Conservation (phyloP, 2,797 vertebrate genomes). For the Girardinus metallicus region DNA sequence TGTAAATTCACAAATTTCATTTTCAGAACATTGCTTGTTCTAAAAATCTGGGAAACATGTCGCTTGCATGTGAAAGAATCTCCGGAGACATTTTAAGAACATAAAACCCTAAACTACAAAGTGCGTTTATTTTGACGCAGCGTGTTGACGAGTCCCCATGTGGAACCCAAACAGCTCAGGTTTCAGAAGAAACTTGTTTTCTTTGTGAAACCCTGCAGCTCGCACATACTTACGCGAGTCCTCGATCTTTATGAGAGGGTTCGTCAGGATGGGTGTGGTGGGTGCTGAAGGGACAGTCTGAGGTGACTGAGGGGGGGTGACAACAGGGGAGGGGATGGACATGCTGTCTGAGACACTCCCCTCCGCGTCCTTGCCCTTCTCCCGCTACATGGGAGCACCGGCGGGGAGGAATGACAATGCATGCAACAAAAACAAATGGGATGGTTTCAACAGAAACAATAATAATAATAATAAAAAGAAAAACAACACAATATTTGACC, state of each 20-base stretch:
- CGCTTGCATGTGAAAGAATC: neutral
- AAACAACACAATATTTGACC: constrained; percentile 51
- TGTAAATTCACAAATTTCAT: neutral
- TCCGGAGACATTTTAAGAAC: neutral
- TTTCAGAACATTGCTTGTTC: neutral
- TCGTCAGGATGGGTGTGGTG: constrained; percentile 79
- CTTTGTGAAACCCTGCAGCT: neutral
- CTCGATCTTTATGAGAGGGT: constrained; percentile 84
- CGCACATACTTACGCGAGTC: constrained; percentile 82
- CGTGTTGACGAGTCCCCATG: too few relatives aligned
- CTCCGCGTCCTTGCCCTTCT: constrained; percentile 86
- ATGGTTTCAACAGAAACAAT: constrained; percentile 71
- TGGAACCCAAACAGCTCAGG: neutral
- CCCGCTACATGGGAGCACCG: constrained; percentile 82
- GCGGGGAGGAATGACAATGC: constrained; percentile 57
- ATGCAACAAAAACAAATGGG: constrained; percentile 73
- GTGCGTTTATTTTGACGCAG: neutral
- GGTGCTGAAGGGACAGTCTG: constrained; percentile 83
- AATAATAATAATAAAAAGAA: constrained; percentile 50
- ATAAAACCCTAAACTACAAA: neutral
- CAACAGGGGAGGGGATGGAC: constrained; percentile 78
- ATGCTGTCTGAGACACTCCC: constrained; percentile 69
- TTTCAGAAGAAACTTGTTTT: neutral
- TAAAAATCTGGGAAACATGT: neutral
- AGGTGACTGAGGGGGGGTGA: constrained; percentile 81